Percentiles rank a stretch among this genome's conserved stretches.
phyloP scores from a whole-genome alignment of 2,888 invertebrate genomes.

The Notodonta dromedarius region DNA sequence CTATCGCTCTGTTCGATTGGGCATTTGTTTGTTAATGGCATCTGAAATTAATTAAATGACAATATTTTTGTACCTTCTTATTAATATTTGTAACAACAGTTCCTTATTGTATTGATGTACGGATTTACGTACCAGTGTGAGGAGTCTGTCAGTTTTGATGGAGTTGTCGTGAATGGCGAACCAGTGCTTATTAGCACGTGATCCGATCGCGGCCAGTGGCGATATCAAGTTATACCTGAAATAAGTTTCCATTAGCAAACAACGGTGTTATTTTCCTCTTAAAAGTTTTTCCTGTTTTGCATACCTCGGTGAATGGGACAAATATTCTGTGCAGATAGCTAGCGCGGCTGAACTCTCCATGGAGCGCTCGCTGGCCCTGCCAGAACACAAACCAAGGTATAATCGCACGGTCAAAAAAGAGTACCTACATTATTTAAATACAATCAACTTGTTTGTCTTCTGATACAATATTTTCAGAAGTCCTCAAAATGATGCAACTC shows the following conservation, averaged over 20 bases:
- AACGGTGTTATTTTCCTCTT: no score
- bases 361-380: conserved; percentile 65
- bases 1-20: conserved; percentile 87
- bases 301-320: conserved; percentile 72
- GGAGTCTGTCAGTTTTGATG: conserved; percentile 90
- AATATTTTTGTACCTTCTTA: no score
- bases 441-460: no score
- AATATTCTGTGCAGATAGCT: conserved; percentile 75
- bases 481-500: no score
- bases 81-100: no score
- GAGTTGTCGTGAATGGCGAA: conserved; percentile 94
- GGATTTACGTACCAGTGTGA: conserved; percentile 84
- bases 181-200: conserved; percentile 95
- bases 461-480: no score
- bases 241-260: conserved; percentile 11
- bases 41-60: conserved; percentile 48
- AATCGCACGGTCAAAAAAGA: no score
- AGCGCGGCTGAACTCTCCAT: conserved; percentile 78
- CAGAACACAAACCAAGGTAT: conserved; percentile 8
- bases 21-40: conserved; percentile 85
- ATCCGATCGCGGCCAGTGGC: conserved; percentile 92
- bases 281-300: not conserved
- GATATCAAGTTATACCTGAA: conserved; percentile 90
- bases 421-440: no score
- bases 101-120: no score